Evolutionary conservation across 2,888 invertebrate genomes (phyloP).

Genomic region (Brachypterus glaber): DNA sequence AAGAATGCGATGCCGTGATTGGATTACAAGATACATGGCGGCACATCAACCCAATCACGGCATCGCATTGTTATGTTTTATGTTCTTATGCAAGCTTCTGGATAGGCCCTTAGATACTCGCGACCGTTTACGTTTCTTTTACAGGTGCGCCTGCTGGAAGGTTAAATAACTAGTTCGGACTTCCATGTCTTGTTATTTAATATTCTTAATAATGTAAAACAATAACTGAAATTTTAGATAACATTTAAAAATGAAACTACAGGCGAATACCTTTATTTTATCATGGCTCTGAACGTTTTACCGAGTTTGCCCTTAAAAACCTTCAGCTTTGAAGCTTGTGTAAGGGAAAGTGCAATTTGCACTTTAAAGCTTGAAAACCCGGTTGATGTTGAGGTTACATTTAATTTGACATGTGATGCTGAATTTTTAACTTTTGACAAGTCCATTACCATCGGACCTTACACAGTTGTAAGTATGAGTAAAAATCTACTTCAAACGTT

Average conservation of each 20-base stretch:
- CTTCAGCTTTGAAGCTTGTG: slow-evolving; percentile 32
- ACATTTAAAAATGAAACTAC: slow-evolving; percentile 34
- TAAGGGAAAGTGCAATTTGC: slow-evolving; percentile 27
- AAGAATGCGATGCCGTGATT: too few relatives aligned
- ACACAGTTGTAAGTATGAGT: slow-evolving; percentile 30
- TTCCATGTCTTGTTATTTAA: not conserved
- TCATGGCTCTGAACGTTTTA: slow-evolving; percentile 30
- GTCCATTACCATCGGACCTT: slow-evolving; percentile 25
- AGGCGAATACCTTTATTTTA: slow-evolving; percentile 35
- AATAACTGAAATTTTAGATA: slow-evolving; percentile 26
- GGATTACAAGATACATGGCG: too few relatives aligned
- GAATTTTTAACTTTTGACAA: slow-evolving; percentile 25
- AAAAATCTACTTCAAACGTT: too few relatives aligned
- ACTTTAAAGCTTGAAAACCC: slow-evolving; percentile 35
- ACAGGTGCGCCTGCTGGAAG: too few relatives aligned
- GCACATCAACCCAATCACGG: too few relatives aligned
- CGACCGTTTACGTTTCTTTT: too few relatives aligned
- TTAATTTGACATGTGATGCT: slow-evolving; percentile 23
- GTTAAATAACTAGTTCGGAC: too few relatives aligned
- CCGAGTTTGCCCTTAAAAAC: slow-evolving; percentile 30
- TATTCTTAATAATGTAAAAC: not conserved
- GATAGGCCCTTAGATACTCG: too few relatives aligned
- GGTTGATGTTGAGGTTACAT: slow-evolving; percentile 29
- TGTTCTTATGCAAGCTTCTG: too few relatives aligned
- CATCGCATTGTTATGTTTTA: too few relatives aligned